Evolutionary conservation across 2,888 invertebrate species (phyloP).

Genomic region (Oligia strigilis): DNA sequence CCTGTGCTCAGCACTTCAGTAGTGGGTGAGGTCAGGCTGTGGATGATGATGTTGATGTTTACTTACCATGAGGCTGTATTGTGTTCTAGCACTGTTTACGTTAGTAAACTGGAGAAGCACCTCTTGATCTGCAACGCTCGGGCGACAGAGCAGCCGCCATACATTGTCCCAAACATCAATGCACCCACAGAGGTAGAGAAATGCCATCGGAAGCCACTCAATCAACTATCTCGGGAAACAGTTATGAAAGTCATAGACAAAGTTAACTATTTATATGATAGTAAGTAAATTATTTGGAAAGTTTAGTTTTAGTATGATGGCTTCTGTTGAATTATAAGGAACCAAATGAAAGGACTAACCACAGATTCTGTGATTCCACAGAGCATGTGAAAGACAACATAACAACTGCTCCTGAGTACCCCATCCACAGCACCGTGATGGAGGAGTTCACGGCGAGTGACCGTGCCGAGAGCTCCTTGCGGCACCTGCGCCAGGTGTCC

Average conservation of each 20-base stretch:
- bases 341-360: not conserved
- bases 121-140: constrained; percentile 94
- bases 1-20: not conserved
- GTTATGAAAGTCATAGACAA: constrained; percentile 80
- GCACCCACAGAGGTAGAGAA: constrained; percentile 70
- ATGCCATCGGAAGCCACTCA: constrained; percentile 74
- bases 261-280: constrained; percentile 82
- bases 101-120: constrained; percentile 92
- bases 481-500: constrained; percentile 95
- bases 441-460: constrained; percentile 81
- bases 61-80: not conserved
- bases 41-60: not conserved
- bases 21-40: not conserved
- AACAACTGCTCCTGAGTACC: constrained; percentile 67
- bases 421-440: constrained; percentile 77
- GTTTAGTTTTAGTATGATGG: not conserved
- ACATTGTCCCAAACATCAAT: constrained; percentile 90
- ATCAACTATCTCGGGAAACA: constrained; percentile 74
- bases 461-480: constrained; percentile 91
- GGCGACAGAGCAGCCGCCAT: constrained; percentile 86
- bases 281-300: constrained; percentile 73
- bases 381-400: constrained; percentile 79
- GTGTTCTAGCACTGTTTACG: constrained; percentile 92
- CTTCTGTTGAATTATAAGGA: not conserved
- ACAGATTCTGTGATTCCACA: constrained; percentile 56